Percentiles rank a stretch among this genome's conserved stretches.
Evolutionary conservation across 1,140 invertebrate species (phyloP).

Genomic region (Papilio dardanus): DNA sequence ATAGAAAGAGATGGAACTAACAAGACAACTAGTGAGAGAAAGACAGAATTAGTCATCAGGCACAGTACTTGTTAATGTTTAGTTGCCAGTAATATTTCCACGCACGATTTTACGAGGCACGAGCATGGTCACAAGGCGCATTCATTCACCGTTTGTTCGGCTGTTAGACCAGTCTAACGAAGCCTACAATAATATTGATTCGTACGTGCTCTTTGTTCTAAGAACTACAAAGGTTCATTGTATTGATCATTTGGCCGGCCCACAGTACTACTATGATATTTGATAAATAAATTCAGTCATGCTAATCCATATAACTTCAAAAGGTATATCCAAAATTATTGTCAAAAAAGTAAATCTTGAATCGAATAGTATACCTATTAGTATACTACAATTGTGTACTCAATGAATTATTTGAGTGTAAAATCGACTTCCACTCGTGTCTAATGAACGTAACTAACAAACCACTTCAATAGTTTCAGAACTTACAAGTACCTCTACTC

Average conservation of each 20-base stretch:
- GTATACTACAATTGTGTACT: neutral
- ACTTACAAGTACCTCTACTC: neutral
- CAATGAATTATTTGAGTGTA: conserved; percentile 8
- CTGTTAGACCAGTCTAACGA: neutral
- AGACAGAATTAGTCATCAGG: neutral
- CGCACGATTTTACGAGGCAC: neutral
- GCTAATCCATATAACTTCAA: neutral
- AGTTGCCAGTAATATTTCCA: neutral
- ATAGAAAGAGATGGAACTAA: neutral
- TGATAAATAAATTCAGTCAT: neutral
- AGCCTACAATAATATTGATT: conserved; percentile 1
- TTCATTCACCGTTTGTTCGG: neutral
- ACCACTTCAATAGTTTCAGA: conserved; percentile 15
- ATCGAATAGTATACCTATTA: neutral
- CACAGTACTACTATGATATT: neutral
- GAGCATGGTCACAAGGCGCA: neutral
- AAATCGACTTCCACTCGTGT: conserved; percentile 3
- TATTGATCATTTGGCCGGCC: neutral
- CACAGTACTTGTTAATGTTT: neutral
- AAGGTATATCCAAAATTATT: neutral
- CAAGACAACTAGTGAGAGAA: neutral
- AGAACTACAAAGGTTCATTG: conserved; percentile 9
- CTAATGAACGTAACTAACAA: conserved; percentile 15
- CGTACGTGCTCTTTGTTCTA: conserved; percentile 1
- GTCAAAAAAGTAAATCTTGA: neutral